phyloP scores from a whole-genome alignment of 2,888 invertebrate species.

The Drosophila macrospina region DNA sequence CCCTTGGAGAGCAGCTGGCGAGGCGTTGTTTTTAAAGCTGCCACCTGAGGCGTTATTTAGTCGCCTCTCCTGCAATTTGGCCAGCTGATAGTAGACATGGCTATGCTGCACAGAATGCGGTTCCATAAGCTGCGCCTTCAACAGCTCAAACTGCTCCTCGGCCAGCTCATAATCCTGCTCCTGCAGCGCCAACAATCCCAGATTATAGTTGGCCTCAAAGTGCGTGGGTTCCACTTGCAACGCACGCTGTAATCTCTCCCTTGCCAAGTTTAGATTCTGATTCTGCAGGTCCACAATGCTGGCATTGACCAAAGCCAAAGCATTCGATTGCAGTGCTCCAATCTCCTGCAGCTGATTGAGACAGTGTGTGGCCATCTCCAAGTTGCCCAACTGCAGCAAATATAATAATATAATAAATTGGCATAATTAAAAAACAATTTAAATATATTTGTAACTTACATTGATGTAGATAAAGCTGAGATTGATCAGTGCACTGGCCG shows the following conservation, averaged over 20 bases:
- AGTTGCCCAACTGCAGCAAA: slow-evolving; percentile 90
- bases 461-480: slow-evolving; percentile 91
- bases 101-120: slow-evolving; percentile 86
- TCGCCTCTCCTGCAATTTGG: slow-evolving; percentile 89
- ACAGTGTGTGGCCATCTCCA: slow-evolving; percentile 92
- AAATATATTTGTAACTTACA: slow-evolving; percentile 58
- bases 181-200: slow-evolving; percentile 87
- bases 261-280: slow-evolving; percentile 89
- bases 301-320: slow-evolving; percentile 93
- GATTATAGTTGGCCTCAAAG: slow-evolving; percentile 93
- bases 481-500: slow-evolving; percentile 94
- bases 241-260: slow-evolving; percentile 90
- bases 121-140: slow-evolving; percentile 86
- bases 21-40: slow-evolving; percentile 48
- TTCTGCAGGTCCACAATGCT: slow-evolving; percentile 92
- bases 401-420: too few relatives aligned
- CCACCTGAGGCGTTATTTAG: slow-evolving; percentile 39
- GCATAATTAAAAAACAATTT: too few relatives aligned
- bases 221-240: slow-evolving; percentile 92
- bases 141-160: slow-evolving; percentile 91
- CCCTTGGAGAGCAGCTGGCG: slow-evolving; percentile 88
- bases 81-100: slow-evolving; percentile 90
- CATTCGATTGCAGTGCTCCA: slow-evolving; percentile 89
- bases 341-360: slow-evolving; percentile 89
- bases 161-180: slow-evolving; percentile 91